phyloP scores from a whole-genome alignment of 2,888 invertebrate genomes.

The Crematogaster levior region DNA sequence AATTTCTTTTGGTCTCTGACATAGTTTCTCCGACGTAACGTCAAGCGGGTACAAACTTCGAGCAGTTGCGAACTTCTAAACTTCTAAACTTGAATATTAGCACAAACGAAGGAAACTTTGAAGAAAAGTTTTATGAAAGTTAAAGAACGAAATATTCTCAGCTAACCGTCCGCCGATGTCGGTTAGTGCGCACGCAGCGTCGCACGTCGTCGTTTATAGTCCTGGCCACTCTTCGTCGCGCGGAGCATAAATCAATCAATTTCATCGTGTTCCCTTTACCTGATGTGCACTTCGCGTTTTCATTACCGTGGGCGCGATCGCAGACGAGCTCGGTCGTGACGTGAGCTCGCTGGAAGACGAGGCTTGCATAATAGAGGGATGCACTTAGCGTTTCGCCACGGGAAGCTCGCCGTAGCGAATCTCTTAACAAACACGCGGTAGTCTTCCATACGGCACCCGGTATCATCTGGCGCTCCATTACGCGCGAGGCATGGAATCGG shows the following conservation, averaged over 20 bases:
- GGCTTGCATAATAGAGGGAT: constrained; percentile 79
- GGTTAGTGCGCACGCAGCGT: background rate
- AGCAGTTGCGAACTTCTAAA: background rate
- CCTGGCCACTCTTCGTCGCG: constrained; percentile 23
- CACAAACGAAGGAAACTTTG: background rate
- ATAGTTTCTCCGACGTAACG: background rate
- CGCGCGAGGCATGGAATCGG: constrained; percentile 64
- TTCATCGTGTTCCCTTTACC: constrained; percentile 50
- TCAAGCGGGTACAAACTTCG: background rate
- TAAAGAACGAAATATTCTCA: background rate
- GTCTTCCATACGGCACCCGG: constrained; percentile 62
- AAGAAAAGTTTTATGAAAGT: background rate
- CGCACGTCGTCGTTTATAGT: background rate
- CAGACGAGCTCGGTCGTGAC: constrained; percentile 57
- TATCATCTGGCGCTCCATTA: constrained; percentile 72
- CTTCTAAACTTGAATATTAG: constrained; percentile 30
- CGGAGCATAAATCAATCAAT: constrained; percentile 70
- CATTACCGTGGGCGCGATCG: constrained; percentile 65
- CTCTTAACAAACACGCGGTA: constrained; percentile 81
- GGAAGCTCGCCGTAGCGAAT: constrained; percentile 79
- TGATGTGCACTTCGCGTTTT: constrained; percentile 60
- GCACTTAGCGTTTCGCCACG: constrained; percentile 81
- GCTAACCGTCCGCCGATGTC: background rate
- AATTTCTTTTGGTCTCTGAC: constrained; percentile 10
- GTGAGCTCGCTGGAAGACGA: constrained; percentile 75